Conservation (phyloP, 2,113 vertebrate genomes). For the Stigmatopora nigra region DNA sequence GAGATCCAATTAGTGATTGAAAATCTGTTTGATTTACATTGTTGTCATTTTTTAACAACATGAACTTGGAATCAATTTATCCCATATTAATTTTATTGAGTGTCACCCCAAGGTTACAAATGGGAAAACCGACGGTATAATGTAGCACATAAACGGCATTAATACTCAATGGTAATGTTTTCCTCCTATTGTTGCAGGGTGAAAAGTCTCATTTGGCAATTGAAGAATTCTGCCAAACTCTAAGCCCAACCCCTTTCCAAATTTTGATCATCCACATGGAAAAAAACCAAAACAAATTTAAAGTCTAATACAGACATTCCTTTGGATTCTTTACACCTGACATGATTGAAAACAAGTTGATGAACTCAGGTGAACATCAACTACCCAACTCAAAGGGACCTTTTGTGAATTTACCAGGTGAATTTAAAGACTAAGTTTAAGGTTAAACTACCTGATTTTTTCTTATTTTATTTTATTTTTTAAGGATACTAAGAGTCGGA, state of each 20-base stretch:
- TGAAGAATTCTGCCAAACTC: slow-evolving; percentile 7
- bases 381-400: slow-evolving; percentile 34
- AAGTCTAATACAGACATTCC: slow-evolving; percentile 13
- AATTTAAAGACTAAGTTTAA: background rate
- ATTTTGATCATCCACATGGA: background rate
- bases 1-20: background rate
- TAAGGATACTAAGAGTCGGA: slow-evolving; percentile 2
- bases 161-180: background rate
- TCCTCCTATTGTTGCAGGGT: slow-evolving; percentile 24
- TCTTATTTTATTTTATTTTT: background rate
- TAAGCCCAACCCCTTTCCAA: slow-evolving; percentile 11
- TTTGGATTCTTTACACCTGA: background rate
- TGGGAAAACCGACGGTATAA: background rate
- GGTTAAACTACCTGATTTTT: slow-evolving; percentile 11
- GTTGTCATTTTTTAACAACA: background rate
- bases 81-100: background rate
- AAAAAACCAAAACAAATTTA: background rate
- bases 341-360: background rate
- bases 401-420: slow-evolving; percentile 5
- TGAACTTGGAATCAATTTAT: background rate
- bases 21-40: background rate
- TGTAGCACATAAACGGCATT: background rate
- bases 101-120: background rate
- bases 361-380: background rate
- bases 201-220: background rate